Percentiles rank a stretch among this genome's conserved stretches.
phyloP scores from a whole-genome alignment of 1,140 invertebrate species.

The Dendroctonus ponderosae region DNA sequence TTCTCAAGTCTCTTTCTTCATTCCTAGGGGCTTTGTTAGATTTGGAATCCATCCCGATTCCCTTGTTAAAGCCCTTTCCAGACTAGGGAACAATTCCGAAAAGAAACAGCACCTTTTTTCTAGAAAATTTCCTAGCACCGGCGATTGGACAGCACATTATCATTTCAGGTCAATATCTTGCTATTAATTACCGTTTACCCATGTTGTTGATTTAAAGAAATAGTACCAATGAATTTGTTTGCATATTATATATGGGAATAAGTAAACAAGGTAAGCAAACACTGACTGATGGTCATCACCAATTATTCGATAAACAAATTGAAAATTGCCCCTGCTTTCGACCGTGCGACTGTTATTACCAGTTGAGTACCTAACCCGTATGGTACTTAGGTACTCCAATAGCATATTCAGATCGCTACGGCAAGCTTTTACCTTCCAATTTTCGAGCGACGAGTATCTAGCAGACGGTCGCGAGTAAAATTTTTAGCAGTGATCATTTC shows the following conservation, averaged over 20 bases:
- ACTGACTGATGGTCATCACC: constrained; percentile 17
- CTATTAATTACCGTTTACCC: too few species aligned
- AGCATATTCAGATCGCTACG: constrained; percentile 19
- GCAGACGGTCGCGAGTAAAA: neutral
- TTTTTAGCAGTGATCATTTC: neutral
- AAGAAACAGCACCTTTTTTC: too few species aligned
- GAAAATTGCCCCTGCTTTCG: constrained; percentile 25
- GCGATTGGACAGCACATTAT: too few species aligned
- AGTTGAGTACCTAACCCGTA: constrained; percentile 20
- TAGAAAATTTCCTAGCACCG: too few species aligned
- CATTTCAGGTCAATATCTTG: too few species aligned
- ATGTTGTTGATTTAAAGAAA: neutral
- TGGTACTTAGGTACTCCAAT: constrained; percentile 24
- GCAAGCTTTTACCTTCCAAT: constrained; percentile 17
- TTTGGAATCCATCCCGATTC: too few species aligned
- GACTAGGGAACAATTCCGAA: too few species aligned
- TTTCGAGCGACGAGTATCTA: constrained; percentile 8
- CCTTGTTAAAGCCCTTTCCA: too few species aligned
- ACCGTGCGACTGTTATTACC: constrained; percentile 20
- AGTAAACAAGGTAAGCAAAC: constrained; percentile 20
- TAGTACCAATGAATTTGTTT: constrained; percentile 10
- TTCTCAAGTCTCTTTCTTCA: too few species aligned
- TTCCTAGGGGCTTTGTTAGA: too few species aligned
- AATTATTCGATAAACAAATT: constrained; percentile 32
- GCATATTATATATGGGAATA: constrained; percentile 13